Evolutionary conservation across 2,113 vertebrate species (phyloP).

Genomic region (Engystomops pustulosus): DNA sequence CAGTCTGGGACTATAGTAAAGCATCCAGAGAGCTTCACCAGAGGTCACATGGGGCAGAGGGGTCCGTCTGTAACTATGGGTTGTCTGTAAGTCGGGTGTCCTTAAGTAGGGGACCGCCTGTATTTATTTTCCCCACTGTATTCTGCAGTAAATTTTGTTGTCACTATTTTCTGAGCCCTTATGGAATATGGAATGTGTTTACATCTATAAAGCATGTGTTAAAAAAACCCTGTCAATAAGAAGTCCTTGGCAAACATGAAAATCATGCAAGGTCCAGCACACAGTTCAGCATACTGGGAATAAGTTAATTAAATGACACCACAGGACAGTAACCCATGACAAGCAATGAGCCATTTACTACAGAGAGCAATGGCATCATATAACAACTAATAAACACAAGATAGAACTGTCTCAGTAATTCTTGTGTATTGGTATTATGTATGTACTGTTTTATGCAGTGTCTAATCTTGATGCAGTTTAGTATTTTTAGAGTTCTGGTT

Average conservation of each 20-base stretch:
- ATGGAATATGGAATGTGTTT: neutral
- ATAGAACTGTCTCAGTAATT: neutral
- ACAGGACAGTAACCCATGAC: neutral
- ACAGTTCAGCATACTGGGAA: slow-evolving; percentile 5
- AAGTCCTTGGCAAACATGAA: neutral
- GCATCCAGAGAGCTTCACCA: too few relatives aligned
- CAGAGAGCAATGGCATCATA: neutral
- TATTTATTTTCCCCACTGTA: too few relatives aligned
- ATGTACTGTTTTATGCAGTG: too few relatives aligned
- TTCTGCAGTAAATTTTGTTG: too few relatives aligned
- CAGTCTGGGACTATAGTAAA: too few relatives aligned
- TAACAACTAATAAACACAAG: neutral
- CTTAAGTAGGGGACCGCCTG: too few relatives aligned
- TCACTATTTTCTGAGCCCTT: neutral
- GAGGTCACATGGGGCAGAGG: too few relatives aligned
- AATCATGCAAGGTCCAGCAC: neutral
- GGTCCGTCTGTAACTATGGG: too few relatives aligned
- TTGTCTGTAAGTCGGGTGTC: too few relatives aligned
- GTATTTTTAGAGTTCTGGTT: too few relatives aligned
- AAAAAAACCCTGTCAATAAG: neutral
- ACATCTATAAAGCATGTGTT: neutral
- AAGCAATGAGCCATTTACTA: neutral
- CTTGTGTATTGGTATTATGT: too few relatives aligned
- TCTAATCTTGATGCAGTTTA: too few relatives aligned
- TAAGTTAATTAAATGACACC: slow-evolving; percentile 16